Evolutionary conservation across 2,797 vertebrate species (phyloP).

Genomic region (Tangara arthus): DNA sequence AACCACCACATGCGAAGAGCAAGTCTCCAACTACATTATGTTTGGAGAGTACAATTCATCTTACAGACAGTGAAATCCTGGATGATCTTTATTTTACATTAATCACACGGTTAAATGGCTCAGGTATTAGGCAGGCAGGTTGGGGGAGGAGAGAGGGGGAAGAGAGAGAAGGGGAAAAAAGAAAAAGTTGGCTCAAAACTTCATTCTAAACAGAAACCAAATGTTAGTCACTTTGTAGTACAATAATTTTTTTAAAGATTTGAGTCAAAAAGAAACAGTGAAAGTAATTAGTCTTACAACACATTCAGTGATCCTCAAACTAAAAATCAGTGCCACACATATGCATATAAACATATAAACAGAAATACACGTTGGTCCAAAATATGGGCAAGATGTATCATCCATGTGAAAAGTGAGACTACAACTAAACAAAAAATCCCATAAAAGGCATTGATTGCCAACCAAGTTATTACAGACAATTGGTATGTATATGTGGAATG

Average conservation of each 20-base stretch:
- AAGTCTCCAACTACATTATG: not conserved
- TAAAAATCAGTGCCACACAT: not conserved
- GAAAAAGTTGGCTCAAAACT: not conserved
- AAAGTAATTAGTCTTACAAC: not conserved
- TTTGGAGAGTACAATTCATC: not conserved
- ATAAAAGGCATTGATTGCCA: not conserved
- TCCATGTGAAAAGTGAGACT: not conserved
- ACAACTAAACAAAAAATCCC: not conserved
- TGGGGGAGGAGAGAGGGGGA: not conserved
- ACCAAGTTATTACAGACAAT: not conserved
- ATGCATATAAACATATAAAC: not conserved
- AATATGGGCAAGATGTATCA: not conserved
- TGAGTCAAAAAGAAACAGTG: not conserved
- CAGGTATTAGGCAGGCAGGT: not conserved
- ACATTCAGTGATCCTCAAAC: not conserved
- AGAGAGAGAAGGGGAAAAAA: not conserved
- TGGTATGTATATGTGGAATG: not conserved
- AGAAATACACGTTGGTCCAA: not conserved
- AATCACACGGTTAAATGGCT: not conserved
- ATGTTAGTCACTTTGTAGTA: not conserved
- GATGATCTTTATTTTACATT: not conserved
- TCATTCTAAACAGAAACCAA: conserved; percentile 27
- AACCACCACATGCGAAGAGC: not conserved
- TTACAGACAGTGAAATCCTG: not conserved
- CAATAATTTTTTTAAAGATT: not conserved